phyloP scores from a whole-genome alignment of 2,797 vertebrate genomes.

The Ctenopoma multispine region DNA sequence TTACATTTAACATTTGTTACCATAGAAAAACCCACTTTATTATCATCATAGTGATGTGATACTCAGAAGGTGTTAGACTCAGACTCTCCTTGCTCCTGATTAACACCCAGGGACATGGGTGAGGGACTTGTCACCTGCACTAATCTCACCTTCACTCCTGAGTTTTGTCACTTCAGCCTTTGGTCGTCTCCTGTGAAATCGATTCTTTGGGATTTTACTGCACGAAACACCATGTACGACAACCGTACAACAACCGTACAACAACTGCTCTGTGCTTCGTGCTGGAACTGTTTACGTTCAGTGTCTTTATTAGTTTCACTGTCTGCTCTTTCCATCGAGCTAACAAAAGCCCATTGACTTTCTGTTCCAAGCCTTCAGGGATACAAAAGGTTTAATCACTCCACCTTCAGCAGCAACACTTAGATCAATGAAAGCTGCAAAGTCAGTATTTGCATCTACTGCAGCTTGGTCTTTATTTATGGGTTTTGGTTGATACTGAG shows the following conservation, averaged over 20 bases:
- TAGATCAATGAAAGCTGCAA: background rate
- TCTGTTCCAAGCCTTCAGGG: constrained; percentile 33
- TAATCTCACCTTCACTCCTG: constrained; percentile 12
- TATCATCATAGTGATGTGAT: background rate
- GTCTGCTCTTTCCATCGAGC: constrained; percentile 38
- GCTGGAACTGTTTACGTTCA: constrained; percentile 11
- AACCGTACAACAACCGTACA: too few relatives aligned
- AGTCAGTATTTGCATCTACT: too few relatives aligned
- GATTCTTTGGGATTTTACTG: constrained; percentile 16
- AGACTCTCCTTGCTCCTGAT: constrained; percentile 3
- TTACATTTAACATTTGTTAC: background rate
- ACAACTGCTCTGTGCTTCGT: background rate
- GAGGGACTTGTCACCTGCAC: constrained; percentile 35
- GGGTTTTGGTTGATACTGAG: too few relatives aligned
- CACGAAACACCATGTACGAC: background rate
- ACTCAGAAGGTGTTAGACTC: constrained; percentile 11
- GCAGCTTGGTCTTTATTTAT: too few relatives aligned
- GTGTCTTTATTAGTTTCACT: constrained; percentile 41
- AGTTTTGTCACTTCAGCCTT: constrained; percentile 29
- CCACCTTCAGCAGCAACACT: constrained; percentile 6
- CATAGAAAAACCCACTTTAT: background rate
- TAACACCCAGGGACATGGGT: background rate
- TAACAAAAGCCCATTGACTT: constrained; percentile 48
- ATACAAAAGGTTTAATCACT: constrained; percentile 10
- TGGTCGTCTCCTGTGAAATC: background rate